Conservation (phyloP, 2,113 vertebrate genomes). For the Dicaeum eximium region DNA sequence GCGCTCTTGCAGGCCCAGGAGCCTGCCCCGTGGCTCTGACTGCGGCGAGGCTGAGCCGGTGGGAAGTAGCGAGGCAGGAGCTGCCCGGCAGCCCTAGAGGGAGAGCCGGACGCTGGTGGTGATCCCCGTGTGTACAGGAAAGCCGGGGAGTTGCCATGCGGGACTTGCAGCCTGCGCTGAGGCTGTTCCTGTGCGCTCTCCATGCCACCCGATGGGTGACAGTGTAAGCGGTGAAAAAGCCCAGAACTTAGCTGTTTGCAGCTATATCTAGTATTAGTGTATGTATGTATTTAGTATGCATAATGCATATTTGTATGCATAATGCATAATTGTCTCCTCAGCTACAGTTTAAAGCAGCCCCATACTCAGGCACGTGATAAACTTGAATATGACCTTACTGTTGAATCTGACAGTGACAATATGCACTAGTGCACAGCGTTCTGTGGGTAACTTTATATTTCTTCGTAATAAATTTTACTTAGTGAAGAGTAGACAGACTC, state of each 20-base stretch:
- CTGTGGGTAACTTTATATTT: neutral
- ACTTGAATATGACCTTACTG: rapidly evolving
- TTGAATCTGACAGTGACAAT: neutral
- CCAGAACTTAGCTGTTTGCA: rapidly evolving
- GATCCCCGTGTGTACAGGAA: rapidly evolving
- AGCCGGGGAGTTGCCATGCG: rapidly evolving
- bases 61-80: too few relatives aligned
- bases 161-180: neutral
- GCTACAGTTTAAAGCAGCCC: rapidly evolving
- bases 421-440: neutral
- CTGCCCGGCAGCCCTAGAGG: too few relatives aligned
- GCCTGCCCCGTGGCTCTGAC: neutral
- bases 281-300: neutral
- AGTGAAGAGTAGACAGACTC: too few relatives aligned
- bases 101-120: rapidly evolving
- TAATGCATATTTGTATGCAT: too few relatives aligned
- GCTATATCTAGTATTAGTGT: neutral
- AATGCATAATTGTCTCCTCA: rapidly evolving
- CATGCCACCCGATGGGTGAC: rapidly evolving
- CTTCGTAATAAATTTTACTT: neutral
- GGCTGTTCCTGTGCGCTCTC: too few relatives aligned
- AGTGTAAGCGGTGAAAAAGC: neutral
- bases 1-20: neutral
- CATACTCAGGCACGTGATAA: neutral
- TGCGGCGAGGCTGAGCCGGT: too few relatives aligned